phyloP scores from a whole-genome alignment of 2,113 vertebrate species.

The Charadrius vociferus region DNA sequence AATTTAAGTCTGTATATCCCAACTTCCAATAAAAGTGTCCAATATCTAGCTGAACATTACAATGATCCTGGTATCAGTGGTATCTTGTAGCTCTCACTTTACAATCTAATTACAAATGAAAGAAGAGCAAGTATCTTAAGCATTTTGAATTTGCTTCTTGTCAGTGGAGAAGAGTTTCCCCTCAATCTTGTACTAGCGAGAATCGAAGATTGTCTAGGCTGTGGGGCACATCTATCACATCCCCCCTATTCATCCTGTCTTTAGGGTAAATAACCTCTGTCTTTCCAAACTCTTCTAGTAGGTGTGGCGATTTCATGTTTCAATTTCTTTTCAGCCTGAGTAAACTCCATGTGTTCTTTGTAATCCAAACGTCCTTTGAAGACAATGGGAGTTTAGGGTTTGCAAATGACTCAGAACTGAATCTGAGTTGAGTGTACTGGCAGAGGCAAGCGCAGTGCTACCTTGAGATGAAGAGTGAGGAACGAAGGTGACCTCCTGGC shows the following conservation, averaged over 20 bases:
- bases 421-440: neutral
- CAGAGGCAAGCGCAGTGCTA: neutral
- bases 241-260: neutral
- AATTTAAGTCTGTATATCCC: neutral
- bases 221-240: neutral
- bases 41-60: neutral
- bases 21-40: neutral
- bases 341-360: neutral
- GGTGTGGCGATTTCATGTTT: neutral
- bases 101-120: neutral
- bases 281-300: neutral
- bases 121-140: neutral
- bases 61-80: neutral
- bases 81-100: neutral
- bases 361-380: constrained; percentile 61
- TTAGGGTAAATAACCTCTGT: neutral
- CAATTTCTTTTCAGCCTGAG: constrained; percentile 16
- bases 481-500: constrained; percentile 23
- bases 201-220: neutral
- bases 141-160: neutral
- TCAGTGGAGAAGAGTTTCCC: neutral
- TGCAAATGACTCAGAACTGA: constrained; percentile 56
- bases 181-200: neutral
- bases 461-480: neutral
- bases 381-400: constrained; percentile 26